Conservation (phyloP, 1,140 invertebrate genomes). For the Metaphire vulgaris region DNA sequence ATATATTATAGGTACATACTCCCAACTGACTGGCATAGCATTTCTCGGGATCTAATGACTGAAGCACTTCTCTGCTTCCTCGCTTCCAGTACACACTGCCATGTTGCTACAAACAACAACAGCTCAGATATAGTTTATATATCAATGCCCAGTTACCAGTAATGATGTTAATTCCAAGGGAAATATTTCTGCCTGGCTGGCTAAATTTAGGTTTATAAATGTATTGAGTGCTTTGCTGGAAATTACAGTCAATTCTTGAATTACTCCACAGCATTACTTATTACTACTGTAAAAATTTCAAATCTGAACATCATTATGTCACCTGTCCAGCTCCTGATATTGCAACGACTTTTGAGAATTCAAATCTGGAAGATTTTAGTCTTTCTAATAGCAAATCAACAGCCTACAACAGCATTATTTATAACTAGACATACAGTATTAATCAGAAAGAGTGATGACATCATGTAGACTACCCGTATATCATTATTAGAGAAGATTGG, state of each 20-base stretch:
- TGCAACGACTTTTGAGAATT: conserved; percentile 73
- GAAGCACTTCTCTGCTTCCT: conserved; percentile 62
- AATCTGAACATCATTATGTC: conserved; percentile 26
- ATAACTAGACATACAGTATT: neutral
- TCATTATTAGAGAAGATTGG: no score
- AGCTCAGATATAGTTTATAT: neutral
- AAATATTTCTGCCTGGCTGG: neutral
- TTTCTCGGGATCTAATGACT: conserved; percentile 63
- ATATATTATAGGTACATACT: no score
- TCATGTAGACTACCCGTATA: no score
- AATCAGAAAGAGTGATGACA: neutral
- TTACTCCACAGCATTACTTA: neutral
- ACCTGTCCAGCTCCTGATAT: conserved; percentile 85
- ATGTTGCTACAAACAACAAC: conserved; percentile 69
- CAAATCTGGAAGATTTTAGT: conserved; percentile 67
- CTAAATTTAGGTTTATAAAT: no score
- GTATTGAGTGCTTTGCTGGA: no score
- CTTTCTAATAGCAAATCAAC: conserved; percentile 82
- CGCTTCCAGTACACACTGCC: conserved; percentile 89
- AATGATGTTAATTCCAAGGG: neutral
- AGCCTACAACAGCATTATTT: conserved; percentile 53
- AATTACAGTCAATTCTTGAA: no score
- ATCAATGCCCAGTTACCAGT: neutral
- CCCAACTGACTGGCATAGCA: conserved; percentile 69
- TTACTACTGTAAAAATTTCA: neutral